Evolutionary conservation across 2,113 vertebrate species (phyloP), one percentile per base, ranked within the genome.

Genomic region (Hystrix brachyura): DNA sequence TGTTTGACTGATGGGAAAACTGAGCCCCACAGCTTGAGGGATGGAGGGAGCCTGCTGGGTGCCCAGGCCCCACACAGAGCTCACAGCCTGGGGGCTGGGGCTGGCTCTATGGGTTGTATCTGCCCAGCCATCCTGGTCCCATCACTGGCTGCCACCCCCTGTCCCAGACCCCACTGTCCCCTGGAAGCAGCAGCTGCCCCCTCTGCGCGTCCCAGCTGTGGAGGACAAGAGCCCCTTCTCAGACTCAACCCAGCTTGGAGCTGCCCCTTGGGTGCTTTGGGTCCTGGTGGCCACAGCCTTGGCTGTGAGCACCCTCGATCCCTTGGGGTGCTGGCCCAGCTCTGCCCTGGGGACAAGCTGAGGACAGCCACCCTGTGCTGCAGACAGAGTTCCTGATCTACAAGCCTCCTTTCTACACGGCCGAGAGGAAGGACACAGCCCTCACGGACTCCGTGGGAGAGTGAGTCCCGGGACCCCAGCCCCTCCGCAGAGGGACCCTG

Each of bases 381-480:
- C 95, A 99, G 99, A 98, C 98, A 27, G 98, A 99, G 76, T 99
- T 99, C 83, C 97, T 87, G 0, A 98, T 98, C 69, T 99, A 99
- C 0, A 13, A 92, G 38, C 99, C 99, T 0, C 98, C 98, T 1
- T 92, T 98, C 97, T 99, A 99, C 94, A 98, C 97, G 0, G 98
- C 97, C 0, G 97, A 99, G 62, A 98, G 97, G 96, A 98, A 97
- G 87, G 98, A 98, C 32, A 82, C 91, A 78, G 96, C 83, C 7
- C 51, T 87, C 15, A 93, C 92, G 25, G 98, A 99, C 71, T 98
- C 98, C 0, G n/a, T 97, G 89, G 98, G 98, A 92, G 98, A 97
- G 99, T 99, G 97, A 98, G 98, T 97, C 0, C 0, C 15, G 2
- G 29, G 32, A 0, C 46, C 25, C 32, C 3, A 11, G 57, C 18